Percentiles rank a stretch among this genome's conserved stretches.
These are phyloP conservation scores for Buteo buteo DNA, from an alignment of 2,113 vertebrate genomes.

Conservation along the genomic window DNA sequence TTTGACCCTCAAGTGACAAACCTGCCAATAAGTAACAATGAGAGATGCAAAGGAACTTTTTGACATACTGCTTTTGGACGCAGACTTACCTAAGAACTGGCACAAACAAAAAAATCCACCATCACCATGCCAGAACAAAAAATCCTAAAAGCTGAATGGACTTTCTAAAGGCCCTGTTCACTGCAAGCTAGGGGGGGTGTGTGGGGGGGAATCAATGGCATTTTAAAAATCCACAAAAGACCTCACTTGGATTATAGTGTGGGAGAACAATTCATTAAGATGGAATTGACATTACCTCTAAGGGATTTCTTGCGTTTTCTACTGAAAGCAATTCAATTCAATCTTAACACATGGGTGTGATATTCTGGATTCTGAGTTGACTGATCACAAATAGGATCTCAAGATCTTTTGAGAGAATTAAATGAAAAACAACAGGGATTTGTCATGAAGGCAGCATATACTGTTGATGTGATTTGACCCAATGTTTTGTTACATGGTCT, in stretches of 20 bases:
- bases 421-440: not conserved
- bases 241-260: conserved; percentile 2
- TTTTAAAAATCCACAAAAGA: conserved; percentile 33
- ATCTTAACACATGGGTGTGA: not conserved
- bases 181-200: not conserved
- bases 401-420: conserved; percentile 9
- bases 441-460: not conserved
- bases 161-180: not conserved
- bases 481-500: conserved; percentile 29
- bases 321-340: conserved; percentile 22
- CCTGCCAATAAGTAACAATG: conserved; percentile 1
- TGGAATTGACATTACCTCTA: not conserved
- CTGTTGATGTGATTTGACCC: conserved; percentile 11
- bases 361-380: not conserved
- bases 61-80: not conserved
- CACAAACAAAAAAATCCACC: not conserved
- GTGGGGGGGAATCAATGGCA: not conserved
- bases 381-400: conserved; percentile 20
- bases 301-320: not conserved
- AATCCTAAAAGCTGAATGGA: not conserved
- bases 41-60: conserved; percentile 10
- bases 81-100: not conserved
- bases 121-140: not conserved
- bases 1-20: conserved; percentile 34
- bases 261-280: conserved; percentile 24